Conservation (phyloP, 2,797 vertebrate species). For the Cuculus canorus region DNA sequence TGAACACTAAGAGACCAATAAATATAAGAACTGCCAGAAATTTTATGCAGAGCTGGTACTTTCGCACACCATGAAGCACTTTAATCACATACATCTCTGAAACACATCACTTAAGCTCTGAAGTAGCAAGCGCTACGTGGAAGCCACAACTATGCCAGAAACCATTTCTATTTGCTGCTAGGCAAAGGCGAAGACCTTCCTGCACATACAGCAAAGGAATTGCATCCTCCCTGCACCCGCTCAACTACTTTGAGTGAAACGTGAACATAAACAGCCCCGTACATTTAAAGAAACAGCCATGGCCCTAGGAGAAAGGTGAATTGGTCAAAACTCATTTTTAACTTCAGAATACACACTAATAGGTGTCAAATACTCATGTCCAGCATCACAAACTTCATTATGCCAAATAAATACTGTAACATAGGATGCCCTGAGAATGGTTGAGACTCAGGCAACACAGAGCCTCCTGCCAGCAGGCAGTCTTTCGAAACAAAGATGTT, state of each 20-base stretch:
- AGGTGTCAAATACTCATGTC: not conserved
- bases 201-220: not conserved
- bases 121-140: not conserved
- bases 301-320: not conserved
- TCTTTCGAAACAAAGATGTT: constrained; percentile 18
- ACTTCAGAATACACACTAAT: not conserved
- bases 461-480: not conserved
- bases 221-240: not conserved
- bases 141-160: not conserved
- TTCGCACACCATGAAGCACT: not conserved
- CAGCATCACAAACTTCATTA: not conserved
- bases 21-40: not conserved
- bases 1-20: not conserved
- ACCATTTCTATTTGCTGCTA: not conserved
- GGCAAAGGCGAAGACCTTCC: not conserved
- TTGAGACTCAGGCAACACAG: not conserved
- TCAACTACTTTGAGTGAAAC: not conserved
- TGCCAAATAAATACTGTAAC: not conserved
- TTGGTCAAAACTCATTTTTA: not conserved
- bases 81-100: not conserved
- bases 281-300: not conserved
- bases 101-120: not conserved
- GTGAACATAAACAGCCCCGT: not conserved
- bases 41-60: not conserved
- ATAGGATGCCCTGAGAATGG: not conserved